Evolutionary conservation across 2,888 invertebrate species (phyloP).

Genomic region (Eupeodes latifasciatus): DNA sequence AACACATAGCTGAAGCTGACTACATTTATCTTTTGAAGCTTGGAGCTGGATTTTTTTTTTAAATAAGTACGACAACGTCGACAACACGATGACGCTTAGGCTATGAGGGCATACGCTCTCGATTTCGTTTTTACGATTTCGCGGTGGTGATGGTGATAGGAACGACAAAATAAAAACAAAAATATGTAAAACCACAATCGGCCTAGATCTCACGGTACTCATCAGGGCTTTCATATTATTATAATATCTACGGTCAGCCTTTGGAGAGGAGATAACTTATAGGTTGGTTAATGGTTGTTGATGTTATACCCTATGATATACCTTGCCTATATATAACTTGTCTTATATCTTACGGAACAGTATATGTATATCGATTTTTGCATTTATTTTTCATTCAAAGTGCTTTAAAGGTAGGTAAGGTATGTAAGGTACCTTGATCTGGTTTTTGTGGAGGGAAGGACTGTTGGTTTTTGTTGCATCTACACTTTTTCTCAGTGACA

Average conservation of each 20-base stretch:
- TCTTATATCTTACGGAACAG: slow-evolving; percentile 15
- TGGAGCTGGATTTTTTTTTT: slow-evolving; percentile 27
- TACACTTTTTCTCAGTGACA: slow-evolving; percentile 46
- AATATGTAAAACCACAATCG: slow-evolving; percentile 63
- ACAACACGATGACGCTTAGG: slow-evolving; percentile 28
- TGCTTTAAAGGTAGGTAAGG: background rate
- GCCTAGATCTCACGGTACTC: slow-evolving; percentile 79
- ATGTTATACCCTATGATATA: too few relatives aligned
- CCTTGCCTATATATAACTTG: too few relatives aligned
- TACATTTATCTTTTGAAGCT: slow-evolving; percentile 15
- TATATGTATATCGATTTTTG: slow-evolving; percentile 68
- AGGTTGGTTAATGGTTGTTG: background rate
- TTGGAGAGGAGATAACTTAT: slow-evolving; percentile 37
- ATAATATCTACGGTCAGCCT: slow-evolving; percentile 65
- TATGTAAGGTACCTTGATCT: slow-evolving; percentile 60
- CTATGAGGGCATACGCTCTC: slow-evolving; percentile 64
- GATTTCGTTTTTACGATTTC: slow-evolving; percentile 67
- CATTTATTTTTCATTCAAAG: slow-evolving; percentile 23
- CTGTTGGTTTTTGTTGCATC: slow-evolving; percentile 6
- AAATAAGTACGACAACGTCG: background rate
- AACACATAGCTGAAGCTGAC: background rate
- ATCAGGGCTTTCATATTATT: slow-evolving; percentile 74
- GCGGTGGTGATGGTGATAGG: slow-evolving; percentile 26
- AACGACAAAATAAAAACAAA: slow-evolving; percentile 9
- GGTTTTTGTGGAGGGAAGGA: slow-evolving; percentile 51